Evolutionary conservation across 2,113 vertebrate species (phyloP).

Genomic region (Stomatorhinus ivindoensis): DNA sequence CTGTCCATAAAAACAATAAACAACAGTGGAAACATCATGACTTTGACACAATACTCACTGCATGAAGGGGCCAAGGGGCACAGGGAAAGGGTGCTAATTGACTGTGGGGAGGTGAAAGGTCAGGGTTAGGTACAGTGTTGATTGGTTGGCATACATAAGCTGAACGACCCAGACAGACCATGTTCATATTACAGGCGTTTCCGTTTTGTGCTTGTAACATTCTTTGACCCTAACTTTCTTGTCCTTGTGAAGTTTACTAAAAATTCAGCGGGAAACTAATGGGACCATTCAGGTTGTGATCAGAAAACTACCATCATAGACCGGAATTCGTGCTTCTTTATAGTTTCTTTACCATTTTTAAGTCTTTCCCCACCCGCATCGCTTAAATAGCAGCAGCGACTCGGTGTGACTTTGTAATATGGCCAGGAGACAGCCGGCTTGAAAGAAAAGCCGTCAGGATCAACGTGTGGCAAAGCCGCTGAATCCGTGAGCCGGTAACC

Average conservation of each 20-base stretch:
- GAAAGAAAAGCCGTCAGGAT: background rate
- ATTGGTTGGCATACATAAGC: background rate
- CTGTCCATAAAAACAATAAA: background rate
- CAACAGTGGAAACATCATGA: background rate
- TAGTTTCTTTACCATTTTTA: background rate
- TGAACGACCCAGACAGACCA: background rate
- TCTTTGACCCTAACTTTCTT: background rate
- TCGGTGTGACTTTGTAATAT: background rate
- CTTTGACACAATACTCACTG: background rate
- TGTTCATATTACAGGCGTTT: background rate
- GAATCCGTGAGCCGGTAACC: background rate
- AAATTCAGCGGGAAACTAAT: background rate
- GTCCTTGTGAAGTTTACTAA: background rate
- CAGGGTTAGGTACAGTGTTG: background rate
- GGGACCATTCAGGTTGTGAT: background rate
- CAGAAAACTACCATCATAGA: background rate
- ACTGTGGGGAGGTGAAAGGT: background rate
- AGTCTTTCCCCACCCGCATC: background rate
- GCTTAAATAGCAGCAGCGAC: background rate
- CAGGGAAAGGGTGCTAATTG: background rate
- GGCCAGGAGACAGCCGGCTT: background rate
- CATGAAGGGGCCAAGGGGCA: background rate
- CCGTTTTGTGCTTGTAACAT: background rate
- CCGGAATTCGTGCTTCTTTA: background rate
- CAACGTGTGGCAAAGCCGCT: background rate